A percentile compares a stretch with the other conserved stretches of the same genome.
These are phyloP conservation scores for Lathronympha strigana DNA, from an alignment of 2,888 invertebrate genomes.

Conservation along the genomic window DNA sequence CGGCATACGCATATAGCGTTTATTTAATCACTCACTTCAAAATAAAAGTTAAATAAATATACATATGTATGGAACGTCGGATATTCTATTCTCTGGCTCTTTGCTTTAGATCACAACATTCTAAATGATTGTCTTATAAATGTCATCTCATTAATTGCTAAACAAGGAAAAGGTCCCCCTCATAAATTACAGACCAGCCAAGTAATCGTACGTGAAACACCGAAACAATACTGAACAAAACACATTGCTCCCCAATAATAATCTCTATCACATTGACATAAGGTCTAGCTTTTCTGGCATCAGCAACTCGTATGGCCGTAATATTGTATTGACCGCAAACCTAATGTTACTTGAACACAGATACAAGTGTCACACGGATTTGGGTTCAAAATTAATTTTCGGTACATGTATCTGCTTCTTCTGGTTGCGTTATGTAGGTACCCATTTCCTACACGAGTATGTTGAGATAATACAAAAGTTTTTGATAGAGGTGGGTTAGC, in stretches of 20 bases:
- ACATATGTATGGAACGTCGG: no score
- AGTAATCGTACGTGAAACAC: neutral
- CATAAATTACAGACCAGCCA: neutral
- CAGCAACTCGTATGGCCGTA: neutral
- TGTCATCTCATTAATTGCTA: slow-evolving; percentile 11
- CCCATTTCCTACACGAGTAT: neutral
- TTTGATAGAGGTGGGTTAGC: neutral
- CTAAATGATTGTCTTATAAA: neutral
- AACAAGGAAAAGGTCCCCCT: neutral
- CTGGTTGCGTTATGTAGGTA: neutral
- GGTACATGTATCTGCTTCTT: slow-evolving; percentile 7
- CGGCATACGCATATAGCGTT: no score
- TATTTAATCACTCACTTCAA: no score
- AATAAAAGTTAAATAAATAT: no score
- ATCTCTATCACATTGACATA: neutral
- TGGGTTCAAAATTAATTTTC: slow-evolving; percentile 14
- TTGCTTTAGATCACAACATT: no score
- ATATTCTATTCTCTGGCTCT: no score
- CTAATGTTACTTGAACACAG: neutral
- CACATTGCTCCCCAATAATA: neutral
- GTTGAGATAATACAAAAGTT: neutral
- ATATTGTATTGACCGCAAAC: neutral
- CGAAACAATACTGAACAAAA: neutral
- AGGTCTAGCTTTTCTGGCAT: neutral
- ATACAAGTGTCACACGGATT: slow-evolving; percentile 5